These are phyloP conservation scores for Zelostemma sp. DNA, from an alignment of 1,140 invertebrate species.

Conservation along the genomic window DNA sequence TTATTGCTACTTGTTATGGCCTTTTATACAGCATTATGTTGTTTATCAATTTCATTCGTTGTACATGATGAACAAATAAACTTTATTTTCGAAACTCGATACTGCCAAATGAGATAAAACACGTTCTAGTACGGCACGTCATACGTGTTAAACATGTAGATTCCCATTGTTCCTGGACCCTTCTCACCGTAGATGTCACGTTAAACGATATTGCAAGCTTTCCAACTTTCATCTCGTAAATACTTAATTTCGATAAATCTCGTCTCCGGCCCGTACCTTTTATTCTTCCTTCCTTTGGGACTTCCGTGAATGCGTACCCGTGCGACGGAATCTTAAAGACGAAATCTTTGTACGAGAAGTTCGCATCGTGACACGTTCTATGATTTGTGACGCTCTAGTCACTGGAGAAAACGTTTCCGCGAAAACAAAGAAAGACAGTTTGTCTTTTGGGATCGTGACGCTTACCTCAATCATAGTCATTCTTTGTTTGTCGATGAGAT, in stretches of 20 bases:
- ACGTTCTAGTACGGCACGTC: not conserved
- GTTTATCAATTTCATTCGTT: no score
- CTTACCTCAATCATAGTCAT: conserved; percentile 20
- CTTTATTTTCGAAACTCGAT: not conserved
- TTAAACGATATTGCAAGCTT: conserved; percentile 57
- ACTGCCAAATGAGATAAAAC: not conserved
- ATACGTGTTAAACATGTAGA: not conserved
- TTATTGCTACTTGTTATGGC: no score
- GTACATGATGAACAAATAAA: no score
- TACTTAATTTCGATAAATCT: conserved; percentile 61
- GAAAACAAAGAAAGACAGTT: conserved; percentile 40
- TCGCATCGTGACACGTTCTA: conserved; percentile 37
- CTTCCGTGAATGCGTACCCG: conserved; percentile 26
- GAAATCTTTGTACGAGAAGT: conserved; percentile 42
- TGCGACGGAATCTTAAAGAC: conserved; percentile 25
- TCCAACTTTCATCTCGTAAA: conserved; percentile 59
- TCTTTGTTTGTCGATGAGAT: not conserved
- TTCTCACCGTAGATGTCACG: conserved; percentile 45
- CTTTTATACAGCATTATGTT: no score
- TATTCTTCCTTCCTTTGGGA: conserved; percentile 38
- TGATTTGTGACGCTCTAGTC: conserved; percentile 37
- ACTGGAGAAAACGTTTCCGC: conserved; percentile 12
- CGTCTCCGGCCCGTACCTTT: conserved; percentile 26
- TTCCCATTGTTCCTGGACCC: conserved; percentile 21
- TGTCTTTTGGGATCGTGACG: conserved; percentile 35